Base-by-base conservation (phyloP, 2,888 invertebrate genomes). In the Agriopis leucophaearia region DNA sequence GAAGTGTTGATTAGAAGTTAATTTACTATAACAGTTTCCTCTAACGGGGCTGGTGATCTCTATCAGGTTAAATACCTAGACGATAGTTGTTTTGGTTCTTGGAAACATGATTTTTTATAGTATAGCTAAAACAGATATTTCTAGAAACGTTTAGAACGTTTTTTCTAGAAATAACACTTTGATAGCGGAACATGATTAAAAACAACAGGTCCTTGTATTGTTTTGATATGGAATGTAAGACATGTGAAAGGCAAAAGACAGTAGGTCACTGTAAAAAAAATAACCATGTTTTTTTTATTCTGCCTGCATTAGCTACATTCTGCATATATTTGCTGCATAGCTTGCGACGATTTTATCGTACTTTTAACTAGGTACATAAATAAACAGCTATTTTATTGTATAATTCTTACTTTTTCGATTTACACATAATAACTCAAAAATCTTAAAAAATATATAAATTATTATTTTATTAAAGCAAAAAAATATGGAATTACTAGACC, bases 1-100 rank as follows among this genome's bases (percentile, higher is more conserved):
- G 48, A 44, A 59, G 18, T 58, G 47, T 52, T 48, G 73, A 79
- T 73, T 52, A 55, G 56, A 56, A 70, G 72, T 70, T 72, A 74
- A 74, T 66, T 57, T 72, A 58, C 62, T 69, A 59, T 64, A 57
- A 74, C 59, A 63, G 44, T 66, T 59, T 48, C 63, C 42, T 56
- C 60, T 52, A 61, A 56, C 13, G 40, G n/a, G 27, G 38, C 40
- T 18, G 10, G 27, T 60, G 50, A 66, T 55, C 18, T 59, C 10
- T 51, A 59, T 50, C 62, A 62, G 67, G 50, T 68, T 35, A 27
- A 65, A 66, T 71, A 51, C 60, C 15, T 16, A 68, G 62, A 71
- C 64, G 36, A 48, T 51, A 9, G 2, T 47, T 66, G 61, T 55
- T 63, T 52, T 61, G 40, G 8, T 13, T 16, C 47, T 58, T 15